Evolutionary conservation across 2,888 invertebrate genomes (phyloP).

Genomic region (Nematopogon swammerdamellus): DNA sequence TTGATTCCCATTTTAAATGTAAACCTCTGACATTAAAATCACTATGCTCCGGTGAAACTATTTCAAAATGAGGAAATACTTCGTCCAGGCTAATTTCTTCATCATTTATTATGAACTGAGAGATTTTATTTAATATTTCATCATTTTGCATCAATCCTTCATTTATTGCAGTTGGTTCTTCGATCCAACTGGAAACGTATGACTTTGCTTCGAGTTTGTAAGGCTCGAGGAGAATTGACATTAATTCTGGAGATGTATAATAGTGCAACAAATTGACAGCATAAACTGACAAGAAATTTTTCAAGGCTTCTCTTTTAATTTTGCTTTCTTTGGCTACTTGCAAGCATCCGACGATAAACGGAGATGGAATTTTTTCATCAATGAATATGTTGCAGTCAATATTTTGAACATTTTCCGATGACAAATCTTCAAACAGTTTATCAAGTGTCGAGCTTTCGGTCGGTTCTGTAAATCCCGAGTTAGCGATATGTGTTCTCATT

Average conservation of each 20-base stretch:
- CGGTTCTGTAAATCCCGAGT: constrained; percentile 35
- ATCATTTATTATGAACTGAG: constrained; percentile 33
- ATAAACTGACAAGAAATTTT: constrained; percentile 37
- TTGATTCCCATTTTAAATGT: constrained; percentile 22
- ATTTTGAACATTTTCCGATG: constrained; percentile 22
- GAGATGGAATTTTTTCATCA: constrained; percentile 38
- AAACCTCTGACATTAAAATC: constrained; percentile 21
- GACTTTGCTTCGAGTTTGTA: constrained; percentile 39
- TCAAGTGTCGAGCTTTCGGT: constrained; percentile 26
- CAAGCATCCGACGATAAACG: constrained; percentile 40
- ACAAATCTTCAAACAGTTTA: constrained; percentile 35
- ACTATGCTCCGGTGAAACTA: constrained; percentile 18
- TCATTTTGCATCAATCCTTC: constrained; percentile 28
- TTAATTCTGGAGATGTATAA: constrained; percentile 51
- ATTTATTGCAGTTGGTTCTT: constrained; percentile 24
- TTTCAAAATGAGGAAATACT: constrained; percentile 29
- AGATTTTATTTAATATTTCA: constrained; percentile 29
- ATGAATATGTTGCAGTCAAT: constrained; percentile 31
- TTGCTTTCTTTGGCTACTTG: constrained; percentile 32
- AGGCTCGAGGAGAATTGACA: constrained; percentile 46
- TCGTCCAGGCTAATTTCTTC: constrained; percentile 24
- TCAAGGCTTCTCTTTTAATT: constrained; percentile 31
- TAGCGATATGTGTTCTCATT: constrained; percentile 30
- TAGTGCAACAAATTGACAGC: constrained; percentile 57
- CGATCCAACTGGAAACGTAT: constrained; percentile 52